Conservation (phyloP, 2,888 invertebrate species). For the Cremastinae sp. region DNA sequence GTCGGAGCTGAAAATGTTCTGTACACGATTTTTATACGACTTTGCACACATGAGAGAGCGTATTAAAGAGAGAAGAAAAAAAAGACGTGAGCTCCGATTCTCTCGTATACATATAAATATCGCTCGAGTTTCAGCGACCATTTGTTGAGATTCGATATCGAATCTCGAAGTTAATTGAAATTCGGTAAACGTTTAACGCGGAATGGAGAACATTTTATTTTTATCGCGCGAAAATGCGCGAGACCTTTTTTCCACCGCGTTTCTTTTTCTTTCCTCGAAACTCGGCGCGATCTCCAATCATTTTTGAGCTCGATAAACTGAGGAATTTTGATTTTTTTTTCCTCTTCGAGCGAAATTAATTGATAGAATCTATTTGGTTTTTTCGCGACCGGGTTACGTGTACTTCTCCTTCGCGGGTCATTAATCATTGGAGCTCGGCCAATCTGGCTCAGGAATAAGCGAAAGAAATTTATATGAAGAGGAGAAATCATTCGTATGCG, state of each 20-base stretch:
- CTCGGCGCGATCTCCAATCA: no score
- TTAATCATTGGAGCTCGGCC: constrained; percentile 37
- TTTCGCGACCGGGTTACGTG: no score
- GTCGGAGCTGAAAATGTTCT: constrained; percentile 36
- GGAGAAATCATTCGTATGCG: not conserved
- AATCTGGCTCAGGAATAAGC: constrained; percentile 5
- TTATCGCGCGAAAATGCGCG: not conserved
- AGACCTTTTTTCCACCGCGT: no score
- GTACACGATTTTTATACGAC: constrained; percentile 28
- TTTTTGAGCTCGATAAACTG: no score
- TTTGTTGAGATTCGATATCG: constrained; percentile 52
- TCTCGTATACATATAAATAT: constrained; percentile 19
- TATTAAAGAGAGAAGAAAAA: no score
- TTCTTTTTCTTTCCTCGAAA: no score
- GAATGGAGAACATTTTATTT: constrained; percentile 11
- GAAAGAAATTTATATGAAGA: constrained; percentile 23
- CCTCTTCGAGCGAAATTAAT: no score
- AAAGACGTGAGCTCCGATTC: constrained; percentile 28
- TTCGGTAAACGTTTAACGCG: not conserved
- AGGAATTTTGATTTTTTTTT: not conserved
- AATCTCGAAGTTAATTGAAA: constrained; percentile 36
- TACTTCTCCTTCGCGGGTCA: not conserved
- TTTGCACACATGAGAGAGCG: not conserved
- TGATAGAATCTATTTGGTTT: no score
- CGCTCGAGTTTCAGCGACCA: constrained; percentile 42